Evolutionary conservation across 2,113 vertebrate species (phyloP), one percentile per base, ranked within the genome.

Genomic region (Penelope pileata): DNA sequence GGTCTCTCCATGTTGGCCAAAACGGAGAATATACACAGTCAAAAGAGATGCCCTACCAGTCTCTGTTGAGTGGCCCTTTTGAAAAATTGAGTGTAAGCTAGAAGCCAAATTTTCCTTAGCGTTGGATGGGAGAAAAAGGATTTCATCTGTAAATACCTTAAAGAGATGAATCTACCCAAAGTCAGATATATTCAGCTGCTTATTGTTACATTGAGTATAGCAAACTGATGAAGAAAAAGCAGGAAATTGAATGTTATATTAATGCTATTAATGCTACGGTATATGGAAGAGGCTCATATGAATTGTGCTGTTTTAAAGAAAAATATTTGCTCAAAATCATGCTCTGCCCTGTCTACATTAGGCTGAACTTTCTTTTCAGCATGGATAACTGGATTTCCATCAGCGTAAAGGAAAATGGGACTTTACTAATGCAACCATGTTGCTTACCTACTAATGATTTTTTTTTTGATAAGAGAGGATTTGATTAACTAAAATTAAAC

Each of bases 401-500:
- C 59, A 50, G 9, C 27, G 19, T 47, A 91, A 86, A 78, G 29
- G 10, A 91, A 45, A 73, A 84, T 36, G 26, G 24, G 45, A 69
- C 42, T 58, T 78, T 95, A 64, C 51, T 87, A 86, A 91, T 81
- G 64, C 16, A 93, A 74, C 43, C 27, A 34, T 34, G 13, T 12
- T 67, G 51, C 64, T 88, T 24, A 63, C 45, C 70, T 88, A 43
- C 36, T 75, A 64, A 88, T 53, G 56, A 75, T 82, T 53, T 83
- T 88, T 89, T 15, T 64, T 83, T 90, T 83, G 60, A 88, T 60
- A 68, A 78, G 47, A 69, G 16, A 5, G 59, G 29, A 77, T 86
- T 83, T 67, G 6, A 24, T 83, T 59, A 84, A 78, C 70, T 83
- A 89, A 96, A 95, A 69, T 64, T 86, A 86, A 91, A 81, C 12